phyloP scores from a whole-genome alignment of 2,113 vertebrate genomes.

The Apodemus speciosus region DNA sequence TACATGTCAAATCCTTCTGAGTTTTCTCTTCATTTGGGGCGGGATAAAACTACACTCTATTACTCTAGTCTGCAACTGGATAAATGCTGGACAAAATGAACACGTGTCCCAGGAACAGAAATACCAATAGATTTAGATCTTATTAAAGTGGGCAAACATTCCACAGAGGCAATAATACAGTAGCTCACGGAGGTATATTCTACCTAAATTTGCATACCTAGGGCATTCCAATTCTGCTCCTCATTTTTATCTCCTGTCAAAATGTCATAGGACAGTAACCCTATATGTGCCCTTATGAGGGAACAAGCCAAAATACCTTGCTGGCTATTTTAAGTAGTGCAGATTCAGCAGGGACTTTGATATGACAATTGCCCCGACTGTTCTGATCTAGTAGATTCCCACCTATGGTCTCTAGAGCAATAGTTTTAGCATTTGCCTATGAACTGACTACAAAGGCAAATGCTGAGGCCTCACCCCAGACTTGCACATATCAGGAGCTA shows the following conservation, averaged over 20 bases:
- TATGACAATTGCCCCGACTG: not conserved
- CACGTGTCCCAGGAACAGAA: not conserved
- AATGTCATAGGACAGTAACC: not conserved
- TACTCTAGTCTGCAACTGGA: not conserved
- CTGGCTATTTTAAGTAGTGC: not conserved
- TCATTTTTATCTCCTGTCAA: not conserved
- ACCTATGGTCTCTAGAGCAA: not conserved
- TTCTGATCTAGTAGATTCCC: not conserved
- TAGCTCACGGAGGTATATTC: not conserved
- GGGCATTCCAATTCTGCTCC: not conserved
- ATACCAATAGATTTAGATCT: slow-evolving; percentile 7
- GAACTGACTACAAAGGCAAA: slow-evolving; percentile 13
- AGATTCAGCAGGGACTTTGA: not conserved
- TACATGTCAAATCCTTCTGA: not conserved
- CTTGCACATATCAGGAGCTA: not conserved
- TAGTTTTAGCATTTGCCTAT: not conserved
- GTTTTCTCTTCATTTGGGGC: not conserved
- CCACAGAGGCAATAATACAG: not conserved
- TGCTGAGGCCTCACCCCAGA: not conserved
- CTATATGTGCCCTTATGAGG: not conserved
- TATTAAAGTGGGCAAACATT: slow-evolving; percentile 31
- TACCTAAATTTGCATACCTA: not conserved
- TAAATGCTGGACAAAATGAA: slow-evolving; percentile 25
- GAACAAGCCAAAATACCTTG: not conserved
- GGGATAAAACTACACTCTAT: not conserved